Evolutionary conservation across 1,140 invertebrate genomes (phyloP).

Genomic region (Gonioctena quinquepunctata): DNA sequence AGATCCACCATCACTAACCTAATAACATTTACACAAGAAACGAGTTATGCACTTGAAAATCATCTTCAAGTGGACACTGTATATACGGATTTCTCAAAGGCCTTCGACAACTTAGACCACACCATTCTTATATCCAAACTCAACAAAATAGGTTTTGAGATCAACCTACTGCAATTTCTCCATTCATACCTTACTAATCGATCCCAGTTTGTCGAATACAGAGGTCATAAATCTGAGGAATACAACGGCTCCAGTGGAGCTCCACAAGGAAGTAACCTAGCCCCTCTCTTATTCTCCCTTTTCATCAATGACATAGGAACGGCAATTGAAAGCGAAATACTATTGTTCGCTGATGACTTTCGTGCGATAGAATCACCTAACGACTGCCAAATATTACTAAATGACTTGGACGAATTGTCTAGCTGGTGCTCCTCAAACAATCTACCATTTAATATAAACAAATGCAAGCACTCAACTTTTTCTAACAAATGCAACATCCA

Average conservation of each 20-base stretch:
- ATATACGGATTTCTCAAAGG: slow-evolving; percentile 2
- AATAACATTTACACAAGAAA: not conserved
- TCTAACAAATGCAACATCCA: no score
- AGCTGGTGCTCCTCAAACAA: no score
- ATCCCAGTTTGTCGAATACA: not conserved
- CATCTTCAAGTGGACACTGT: not conserved
- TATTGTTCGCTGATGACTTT: slow-evolving; percentile 9
- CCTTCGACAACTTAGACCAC: not conserved
- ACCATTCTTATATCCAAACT: not conserved
- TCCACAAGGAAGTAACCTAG: slow-evolving; percentile 6
- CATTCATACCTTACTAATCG: not conserved
- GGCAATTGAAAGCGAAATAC: not conserved
- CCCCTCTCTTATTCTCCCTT: not conserved
- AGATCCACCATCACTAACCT: no score
- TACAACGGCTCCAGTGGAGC: not conserved
- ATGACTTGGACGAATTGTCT: no score
- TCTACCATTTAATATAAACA: no score
- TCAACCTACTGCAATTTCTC: not conserved
- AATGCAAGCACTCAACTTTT: no score
- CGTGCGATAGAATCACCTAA: not conserved
- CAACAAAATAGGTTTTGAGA: not conserved
- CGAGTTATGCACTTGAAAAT: not conserved
- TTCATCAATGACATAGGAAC: slow-evolving; percentile 13
- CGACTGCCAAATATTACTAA: no score
- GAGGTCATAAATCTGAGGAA: not conserved